A percentile compares a stretch with the other conserved stretches of the same genome.
These are phyloP conservation scores for Pinna nobilis DNA, from an alignment of 1,140 invertebrate species.

Conservation along the genomic window DNA sequence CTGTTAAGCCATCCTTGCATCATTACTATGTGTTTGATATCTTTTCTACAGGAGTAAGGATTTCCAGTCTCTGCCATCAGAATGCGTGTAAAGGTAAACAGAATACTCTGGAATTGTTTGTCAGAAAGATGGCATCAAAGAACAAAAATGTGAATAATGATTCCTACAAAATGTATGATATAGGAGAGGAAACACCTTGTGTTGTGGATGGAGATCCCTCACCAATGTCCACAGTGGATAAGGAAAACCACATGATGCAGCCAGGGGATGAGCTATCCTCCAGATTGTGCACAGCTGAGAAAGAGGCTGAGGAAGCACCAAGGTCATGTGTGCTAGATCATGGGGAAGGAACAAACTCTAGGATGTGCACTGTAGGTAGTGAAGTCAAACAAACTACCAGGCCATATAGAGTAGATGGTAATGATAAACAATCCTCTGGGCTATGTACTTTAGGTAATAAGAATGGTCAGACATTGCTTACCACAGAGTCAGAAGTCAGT, in stretches of 20 bases:
- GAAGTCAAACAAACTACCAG: background rate
- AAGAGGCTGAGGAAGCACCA: too few relatives aligned
- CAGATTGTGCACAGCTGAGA: background rate
- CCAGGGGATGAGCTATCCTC: background rate
- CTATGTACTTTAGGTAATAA: too few relatives aligned
- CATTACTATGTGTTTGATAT: too few relatives aligned
- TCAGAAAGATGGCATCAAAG: slow-evolving; percentile 38
- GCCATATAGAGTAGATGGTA: background rate
- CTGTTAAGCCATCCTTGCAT: too few relatives aligned
- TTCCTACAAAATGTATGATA: too few relatives aligned
- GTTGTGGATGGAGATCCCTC: background rate
- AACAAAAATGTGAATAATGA: slow-evolving; percentile 3
- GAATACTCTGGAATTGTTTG: slow-evolving; percentile 49
- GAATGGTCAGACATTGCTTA: too few relatives aligned
- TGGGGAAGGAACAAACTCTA: too few relatives aligned
- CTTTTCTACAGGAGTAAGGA: slow-evolving; percentile 63
- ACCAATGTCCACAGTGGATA: background rate
- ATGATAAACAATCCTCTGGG: background rate
- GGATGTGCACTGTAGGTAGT: too few relatives aligned
- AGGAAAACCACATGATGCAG: background rate
- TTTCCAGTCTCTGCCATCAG: slow-evolving; percentile 62
- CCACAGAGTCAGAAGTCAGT: too few relatives aligned
- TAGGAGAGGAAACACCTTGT: too few relatives aligned
- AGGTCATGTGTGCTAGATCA: too few relatives aligned
- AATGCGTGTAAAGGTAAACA: slow-evolving; percentile 46